Base-by-base conservation (phyloP, 2,113 vertebrate species). In the Calidris pygmaea region DNA sequence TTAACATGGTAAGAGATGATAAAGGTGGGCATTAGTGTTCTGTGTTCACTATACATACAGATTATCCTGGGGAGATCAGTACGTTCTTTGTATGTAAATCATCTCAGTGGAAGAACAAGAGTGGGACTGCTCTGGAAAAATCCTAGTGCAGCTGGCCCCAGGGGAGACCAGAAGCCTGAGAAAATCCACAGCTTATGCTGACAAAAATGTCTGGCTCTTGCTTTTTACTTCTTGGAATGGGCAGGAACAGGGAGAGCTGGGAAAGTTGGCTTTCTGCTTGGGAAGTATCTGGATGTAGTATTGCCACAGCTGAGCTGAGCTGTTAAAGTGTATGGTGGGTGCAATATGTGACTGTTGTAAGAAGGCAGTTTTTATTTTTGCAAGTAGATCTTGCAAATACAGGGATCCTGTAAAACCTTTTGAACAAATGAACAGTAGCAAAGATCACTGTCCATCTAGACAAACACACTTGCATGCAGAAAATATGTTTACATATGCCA, bases 21-120 rank as follows among this genome's bases (percentile, higher is more conserved):
- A 26, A 56, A 84, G 15, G 53, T 73, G 26, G 14, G 27, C 1
- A 0, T 19, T 41, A 32, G 24, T 21, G 27, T 80, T 85, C 26
- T 6, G 3, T 24, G 52, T 73, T 92, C 18, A 18, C 14, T 74
- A 0, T 8, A 13, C 4, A 2, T 16, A 22, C 1, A n/a, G 35
- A 48, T 71, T 63, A 34, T 30, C 60, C 55, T 34, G 37, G 35
- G 30, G 45, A 81, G 37, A 58, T 53, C 70, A 32, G 4, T 15
- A 6, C 14, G 43, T 14, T 75, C 12, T 29, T 48, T 53, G n/a
- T 56, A 21, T 59, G 24, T 20, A 35, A n/a, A 26, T 35, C 50
- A 35, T 53, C 11, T 21, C 52, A 15, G 15, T 45, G 47, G 35
- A 78, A 56, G 15, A 81, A 10, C 32, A 78, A 10, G 62, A 81